phyloP scores from a whole-genome alignment of 2,888 invertebrate genomes.

The Drosophila parthenogenetica region DNA sequence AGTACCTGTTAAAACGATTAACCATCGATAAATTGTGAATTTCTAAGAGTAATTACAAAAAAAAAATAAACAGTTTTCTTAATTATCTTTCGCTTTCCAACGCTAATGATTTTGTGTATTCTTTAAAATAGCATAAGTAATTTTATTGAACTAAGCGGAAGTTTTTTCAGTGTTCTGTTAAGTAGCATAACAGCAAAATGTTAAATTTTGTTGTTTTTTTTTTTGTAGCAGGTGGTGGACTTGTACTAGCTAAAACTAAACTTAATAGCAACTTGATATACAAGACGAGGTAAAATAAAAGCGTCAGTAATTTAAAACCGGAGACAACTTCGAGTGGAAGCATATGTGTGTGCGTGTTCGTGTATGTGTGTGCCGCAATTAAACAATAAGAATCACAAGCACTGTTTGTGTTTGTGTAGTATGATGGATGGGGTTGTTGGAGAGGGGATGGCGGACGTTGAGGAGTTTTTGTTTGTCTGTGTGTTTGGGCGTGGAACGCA shows the following conservation, averaged over 20 bases:
- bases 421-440: conserved; percentile 3
- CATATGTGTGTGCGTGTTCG: conserved; percentile 10
- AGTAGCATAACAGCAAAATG: conserved; percentile 4
- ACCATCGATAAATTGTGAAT: conserved; percentile 30
- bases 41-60: neutral
- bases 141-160: conserved; percentile 1
- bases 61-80: no score
- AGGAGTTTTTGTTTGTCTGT: conserved; percentile 38
- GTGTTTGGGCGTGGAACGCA: conserved; percentile 68
- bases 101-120: neutral
- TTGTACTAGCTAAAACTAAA: conserved; percentile 39
- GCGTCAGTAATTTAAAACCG: conserved; percentile 56
- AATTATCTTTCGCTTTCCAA: no score
- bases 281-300: conserved; percentile 63
- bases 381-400: conserved; percentile 59
- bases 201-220: conserved; percentile 7
- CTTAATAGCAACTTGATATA: conserved; percentile 61
- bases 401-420: conserved; percentile 28
- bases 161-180: conserved; percentile 13
- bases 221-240: conserved; percentile 11
- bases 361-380: conserved; percentile 47
- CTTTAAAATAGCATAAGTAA: neutral
- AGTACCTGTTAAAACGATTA: conserved; percentile 30
- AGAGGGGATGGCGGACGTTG: conserved; percentile 25
- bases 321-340: conserved; percentile 44